Evolutionary conservation across 1,140 invertebrate species (phyloP).

Genomic region (Gonioctena quinquepunctata): DNA sequence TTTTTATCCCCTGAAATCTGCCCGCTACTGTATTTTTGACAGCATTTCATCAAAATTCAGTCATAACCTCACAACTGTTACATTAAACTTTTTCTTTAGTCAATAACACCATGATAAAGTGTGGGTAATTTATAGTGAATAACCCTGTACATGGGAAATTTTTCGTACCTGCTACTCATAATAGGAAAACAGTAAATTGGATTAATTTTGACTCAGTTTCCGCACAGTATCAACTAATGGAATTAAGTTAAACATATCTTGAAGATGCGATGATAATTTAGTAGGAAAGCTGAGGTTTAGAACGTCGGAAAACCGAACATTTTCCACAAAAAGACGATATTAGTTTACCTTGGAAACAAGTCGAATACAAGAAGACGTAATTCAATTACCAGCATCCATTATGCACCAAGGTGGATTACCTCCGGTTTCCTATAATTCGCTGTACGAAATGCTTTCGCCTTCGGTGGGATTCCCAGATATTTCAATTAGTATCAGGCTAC

Average conservation of each 20-base stretch:
- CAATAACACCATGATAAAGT: no score
- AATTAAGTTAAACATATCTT: conserved; percentile 11
- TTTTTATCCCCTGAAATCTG: no score
- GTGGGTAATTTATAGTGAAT: no score
- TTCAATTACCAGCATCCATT: background rate
- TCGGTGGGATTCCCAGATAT: no score
- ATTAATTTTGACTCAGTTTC: background rate
- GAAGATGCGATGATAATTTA: background rate
- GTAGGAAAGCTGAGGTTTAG: conserved; percentile 6
- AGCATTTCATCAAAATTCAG: no score
- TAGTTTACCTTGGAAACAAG: background rate
- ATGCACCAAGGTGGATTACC: background rate
- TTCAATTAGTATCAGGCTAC: no score
- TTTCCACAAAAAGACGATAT: background rate
- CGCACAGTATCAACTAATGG: background rate
- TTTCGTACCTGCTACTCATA: background rate
- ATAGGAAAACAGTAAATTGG: background rate
- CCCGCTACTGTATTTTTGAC: no score
- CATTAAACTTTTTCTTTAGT: no score
- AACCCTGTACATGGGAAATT: no score
- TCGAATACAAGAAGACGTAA: background rate
- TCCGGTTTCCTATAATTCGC: background rate
- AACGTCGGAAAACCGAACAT: background rate
- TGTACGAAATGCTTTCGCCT: no score
- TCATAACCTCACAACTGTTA: no score